phyloP scores from a whole-genome alignment of 2,888 invertebrate genomes.

The Perizoma affinitatum region DNA sequence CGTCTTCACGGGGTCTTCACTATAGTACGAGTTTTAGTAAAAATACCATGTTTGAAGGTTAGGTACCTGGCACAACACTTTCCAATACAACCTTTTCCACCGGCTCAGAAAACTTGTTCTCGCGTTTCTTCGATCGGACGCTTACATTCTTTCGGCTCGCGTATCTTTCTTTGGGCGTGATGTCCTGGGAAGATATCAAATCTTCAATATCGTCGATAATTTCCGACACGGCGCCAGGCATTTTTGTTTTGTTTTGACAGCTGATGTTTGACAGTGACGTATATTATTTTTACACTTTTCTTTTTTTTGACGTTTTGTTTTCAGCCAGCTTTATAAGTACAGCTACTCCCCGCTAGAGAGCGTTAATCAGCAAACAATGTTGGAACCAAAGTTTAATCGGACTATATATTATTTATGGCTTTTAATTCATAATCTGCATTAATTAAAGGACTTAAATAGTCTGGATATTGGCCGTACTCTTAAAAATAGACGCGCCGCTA shows the following conservation, averaged over 20 bases:
- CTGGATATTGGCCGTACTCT: too few relatives aligned
- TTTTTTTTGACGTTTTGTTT: background rate
- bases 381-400: too few relatives aligned
- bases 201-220: constrained; percentile 94
- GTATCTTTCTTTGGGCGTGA: constrained; percentile 91
- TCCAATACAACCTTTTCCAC: constrained; percentile 79
- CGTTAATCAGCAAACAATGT: background rate
- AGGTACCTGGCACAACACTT: constrained; percentile 84
- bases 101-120: constrained; percentile 55
- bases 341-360: constrained; percentile 18
- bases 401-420: too few relatives aligned
- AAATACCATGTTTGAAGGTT: constrained; percentile 53
- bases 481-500: too few relatives aligned
- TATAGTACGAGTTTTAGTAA: background rate
- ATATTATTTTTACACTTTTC: background rate
- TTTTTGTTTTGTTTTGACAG: constrained; percentile 57
- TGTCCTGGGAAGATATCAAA: constrained; percentile 90
- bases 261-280: constrained; percentile 19
- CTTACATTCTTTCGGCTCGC: constrained; percentile 88
- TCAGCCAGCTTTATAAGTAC: background rate
- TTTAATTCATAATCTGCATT: too few relatives aligned
- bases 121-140: constrained; percentile 85
- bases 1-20: too few relatives aligned
- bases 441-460: too few relatives aligned
- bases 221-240: constrained; percentile 86